Percentiles rank a stretch among this genome's conserved stretches.
These are phyloP conservation scores for Oryzias dopingdopingensis DNA, from an alignment of 2,797 vertebrate species.

Conservation along the genomic window DNA sequence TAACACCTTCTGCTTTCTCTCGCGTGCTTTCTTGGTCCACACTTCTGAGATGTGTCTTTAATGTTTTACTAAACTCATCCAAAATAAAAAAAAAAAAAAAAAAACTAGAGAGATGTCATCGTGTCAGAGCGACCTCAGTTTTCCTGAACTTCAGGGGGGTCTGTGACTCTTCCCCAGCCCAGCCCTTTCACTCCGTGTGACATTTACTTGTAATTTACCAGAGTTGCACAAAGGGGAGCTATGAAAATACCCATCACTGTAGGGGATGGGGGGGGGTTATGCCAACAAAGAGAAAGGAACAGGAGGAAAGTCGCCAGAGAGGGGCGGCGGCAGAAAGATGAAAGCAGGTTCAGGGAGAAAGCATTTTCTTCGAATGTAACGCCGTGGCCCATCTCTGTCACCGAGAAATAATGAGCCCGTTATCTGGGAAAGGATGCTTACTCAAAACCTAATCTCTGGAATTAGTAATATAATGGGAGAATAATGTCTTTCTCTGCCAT, in stretches of 20 bases:
- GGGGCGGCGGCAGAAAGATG: constrained; percentile 16
- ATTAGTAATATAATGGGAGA: constrained; percentile 65
- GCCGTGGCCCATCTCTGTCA: constrained; percentile 57
- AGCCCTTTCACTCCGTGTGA: constrained; percentile 55
- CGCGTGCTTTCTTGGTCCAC: constrained; percentile 7
- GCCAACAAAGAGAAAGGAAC: constrained; percentile 24
- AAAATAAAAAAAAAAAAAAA: constrained; percentile 5
- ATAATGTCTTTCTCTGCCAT: constrained; percentile 47
- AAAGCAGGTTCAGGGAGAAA: constrained; percentile 20
- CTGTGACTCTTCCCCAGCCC: constrained; percentile 22
- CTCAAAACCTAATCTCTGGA: constrained; percentile 62
- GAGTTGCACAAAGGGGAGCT: constrained; percentile 62
- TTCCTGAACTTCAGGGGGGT: constrained; percentile 42
- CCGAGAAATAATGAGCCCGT: constrained; percentile 71
- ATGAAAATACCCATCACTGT: constrained; percentile 59
- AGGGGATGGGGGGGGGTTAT: constrained; percentile 23
- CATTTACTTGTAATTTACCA: constrained; percentile 74
- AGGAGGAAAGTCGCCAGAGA: constrained; percentile 13
- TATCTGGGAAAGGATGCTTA: constrained; percentile 67
- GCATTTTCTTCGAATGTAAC: constrained; percentile 49
- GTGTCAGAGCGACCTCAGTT: constrained; percentile 33
- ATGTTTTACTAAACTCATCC: constrained; percentile 72
- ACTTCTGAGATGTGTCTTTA: constrained; percentile 53
- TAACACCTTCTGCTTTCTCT: constrained; percentile 36
- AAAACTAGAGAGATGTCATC: constrained; percentile 43